Base-by-base conservation (phyloP, 2,888 invertebrate genomes). In the Nephrotoma guestfalica region DNA sequence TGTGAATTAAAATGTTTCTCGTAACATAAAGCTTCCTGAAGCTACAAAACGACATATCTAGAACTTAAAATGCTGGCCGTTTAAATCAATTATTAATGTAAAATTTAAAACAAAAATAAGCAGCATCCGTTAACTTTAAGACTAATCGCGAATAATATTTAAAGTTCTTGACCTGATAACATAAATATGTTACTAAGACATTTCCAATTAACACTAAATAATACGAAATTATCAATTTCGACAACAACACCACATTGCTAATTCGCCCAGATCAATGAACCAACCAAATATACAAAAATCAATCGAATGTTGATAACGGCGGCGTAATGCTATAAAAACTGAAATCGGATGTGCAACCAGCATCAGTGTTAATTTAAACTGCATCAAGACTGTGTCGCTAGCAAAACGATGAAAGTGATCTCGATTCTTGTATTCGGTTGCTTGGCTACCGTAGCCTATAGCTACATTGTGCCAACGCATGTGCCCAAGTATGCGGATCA, bases 401-500 rank as follows among this genome's bases (percentile, higher is more conserved):
- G 15, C 4, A 9, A 2, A 30, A 71, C 30, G 6, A 88, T 88
- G 88, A 88, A 86, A 87, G 18, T 87, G 47, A 87, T 88, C 42
- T 86, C 88, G 18, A 18, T 87, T 87, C 71, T 87, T 45, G 85
- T 87, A 45, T 86, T 88, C 4, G 57, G 87, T 9, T 83, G 88
- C 41, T 30, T 87, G 11, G 41, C 83, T 41, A 93, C 71, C 9
- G 0, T 71, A 71, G 71, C 71, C 30, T 30, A 71, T 30, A 11
- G 71, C 9, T 71, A 71, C 30, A 30, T 71, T 3, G n/a, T n/a
- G 11, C 71, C 71, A 9, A 30, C 71, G 71, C 71, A 71, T 30
- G 71, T 89, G 86, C 87, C 90, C 30, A 90, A 90, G 87, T 89
- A 90, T 87, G 95, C 93, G 87, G 93, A 94, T 88, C 92, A 92